Base-by-base conservation (phyloP, 2,888 invertebrate genomes). In the Papilio demoleus region DNA sequence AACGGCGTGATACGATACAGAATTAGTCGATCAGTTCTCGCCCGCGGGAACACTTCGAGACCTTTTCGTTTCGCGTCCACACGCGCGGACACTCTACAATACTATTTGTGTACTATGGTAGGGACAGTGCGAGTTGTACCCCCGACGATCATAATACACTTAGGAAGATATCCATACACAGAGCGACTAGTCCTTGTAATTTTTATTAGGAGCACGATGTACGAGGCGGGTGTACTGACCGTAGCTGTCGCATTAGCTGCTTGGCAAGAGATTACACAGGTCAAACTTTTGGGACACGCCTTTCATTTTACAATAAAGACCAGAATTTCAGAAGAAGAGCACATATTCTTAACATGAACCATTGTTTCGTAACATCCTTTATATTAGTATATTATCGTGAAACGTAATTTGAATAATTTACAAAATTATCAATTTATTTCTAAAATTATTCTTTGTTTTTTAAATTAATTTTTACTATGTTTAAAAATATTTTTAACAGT, bases 111-210 rank as follows among this genome's bases (percentile, higher is more conserved):
- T 60, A 50, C 38, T 12, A 11, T 45, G 53, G 65, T 56, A 64
- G 40, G 38, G 53, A 17, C 53, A 17, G 14, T 27, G 12, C 36
- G 22, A 64, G 36, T 38, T 64, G 22, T 40, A 53, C 64, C 17
- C 27, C 12, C 17, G 24, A 38, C 53, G 38, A 53, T 38, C 56
- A 38, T 38, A 64, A 27, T 64, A 65, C 65, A 65, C 65, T 56
- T 56, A 56, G 56, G 53, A 56, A 65, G 31, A 17, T 4, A 42
- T 4, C 27, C 42, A n/a, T 19, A 34, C 31, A 19, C 31, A 4
- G 14, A 60, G 36, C 36, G 40, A 38, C n/a, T n/a, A n/a, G n/a
- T n/a, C 40, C 60, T 19, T 14, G 40, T 9, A 40, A 4, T 40
- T 22, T 24, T 24, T 60, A 40, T 40, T 60, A 38, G 60, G 38